Base-by-base conservation (phyloP, 2,113 vertebrate genomes). In the Rostratula benghalensis region DNA sequence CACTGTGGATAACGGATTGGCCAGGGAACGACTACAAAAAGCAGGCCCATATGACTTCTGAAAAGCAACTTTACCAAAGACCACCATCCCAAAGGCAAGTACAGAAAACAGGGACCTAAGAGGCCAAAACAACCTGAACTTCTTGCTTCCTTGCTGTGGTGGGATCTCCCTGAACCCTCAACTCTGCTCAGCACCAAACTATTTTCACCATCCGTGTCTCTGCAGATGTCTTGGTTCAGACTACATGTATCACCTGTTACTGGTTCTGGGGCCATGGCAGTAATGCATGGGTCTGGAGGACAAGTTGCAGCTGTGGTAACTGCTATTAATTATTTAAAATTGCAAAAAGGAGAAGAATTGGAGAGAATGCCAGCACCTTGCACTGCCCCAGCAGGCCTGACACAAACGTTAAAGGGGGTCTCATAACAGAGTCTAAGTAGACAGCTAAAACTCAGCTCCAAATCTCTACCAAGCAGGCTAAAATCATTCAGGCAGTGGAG, bases 201-300 rank as follows among this genome's bases (percentile, higher is more conserved):
- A n/a, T 60, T 81, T 85, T 71, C 51, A 81, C 35, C 57, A 37
- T 54, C 20, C 17, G 13, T 39, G 31, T 16, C n/a, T 75, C 74
- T 64, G 67, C 56, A 59, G 43, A 33, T 48, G 37, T 69, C 56
- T 68, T 69, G 37, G n/a, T 78, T 64, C 83, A 79, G 39, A 37
- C 76, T 35, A 43, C 61, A 33, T 14, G 30, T 28, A 30, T 39
- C 46, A n/a, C 37, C n/a, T 1, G 0, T 31, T 39, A 60, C 10
- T 33, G 18, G 69, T 69, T 50, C 56, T 0, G 0, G 39, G 35
- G 35, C 53, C 3, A 0, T 18, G 30, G 18, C 51, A 60, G 28
- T 25, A 75, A 63, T 8, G 7, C 19, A 18, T 23, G 8, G 14
- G 23, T 64, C 56, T 76, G 4, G 14, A 76, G 46, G 33, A 67